Percentiles rank a stretch among this genome's conserved stretches.
Conservation (phyloP, 1,140 invertebrate species). For the Drosophila persimilis region DNA sequence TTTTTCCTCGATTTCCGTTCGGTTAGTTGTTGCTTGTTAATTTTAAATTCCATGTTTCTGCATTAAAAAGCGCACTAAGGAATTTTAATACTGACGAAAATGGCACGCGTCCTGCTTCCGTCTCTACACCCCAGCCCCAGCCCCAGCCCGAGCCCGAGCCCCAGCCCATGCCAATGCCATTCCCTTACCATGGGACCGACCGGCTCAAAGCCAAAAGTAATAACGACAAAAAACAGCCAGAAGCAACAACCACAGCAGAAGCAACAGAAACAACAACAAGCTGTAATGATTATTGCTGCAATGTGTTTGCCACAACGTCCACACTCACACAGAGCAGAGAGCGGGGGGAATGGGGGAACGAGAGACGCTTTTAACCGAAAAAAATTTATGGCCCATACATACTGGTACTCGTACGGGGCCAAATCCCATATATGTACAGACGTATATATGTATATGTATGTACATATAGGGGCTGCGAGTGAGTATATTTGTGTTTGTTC, state of each 20-base stretch:
- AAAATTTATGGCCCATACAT: conserved; percentile 75
- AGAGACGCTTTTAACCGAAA: conserved; percentile 49
- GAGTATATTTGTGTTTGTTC: conserved; percentile 25
- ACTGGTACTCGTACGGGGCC: conserved; percentile 13
- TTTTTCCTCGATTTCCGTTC: conserved; percentile 44
- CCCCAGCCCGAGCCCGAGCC: too few species aligned
- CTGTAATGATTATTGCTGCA: conserved; percentile 78
- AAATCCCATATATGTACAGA: not conserved
- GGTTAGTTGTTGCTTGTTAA: conserved; percentile 71
- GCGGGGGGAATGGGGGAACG: not conserved
- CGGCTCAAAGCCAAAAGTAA: conserved; percentile 67
- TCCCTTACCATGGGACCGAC: too few species aligned
- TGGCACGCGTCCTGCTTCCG: conserved; percentile 29
- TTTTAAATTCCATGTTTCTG: conserved; percentile 79
- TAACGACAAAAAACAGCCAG: conserved; percentile 64
- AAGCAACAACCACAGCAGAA: conserved; percentile 32
- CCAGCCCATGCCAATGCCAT: conserved; percentile 1
- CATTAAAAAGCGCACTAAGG: conserved; percentile 61
- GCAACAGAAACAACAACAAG: conserved; percentile 62
- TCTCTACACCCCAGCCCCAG: not conserved
- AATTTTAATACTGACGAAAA: conserved; percentile 74
- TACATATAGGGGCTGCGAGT: not conserved
- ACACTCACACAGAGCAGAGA: conserved; percentile 23
- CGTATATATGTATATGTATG: not conserved
- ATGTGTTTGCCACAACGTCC: conserved; percentile 76